phyloP scores from a whole-genome alignment of 2,113 vertebrate genomes.

The Ptychochromis oligacanthus region DNA sequence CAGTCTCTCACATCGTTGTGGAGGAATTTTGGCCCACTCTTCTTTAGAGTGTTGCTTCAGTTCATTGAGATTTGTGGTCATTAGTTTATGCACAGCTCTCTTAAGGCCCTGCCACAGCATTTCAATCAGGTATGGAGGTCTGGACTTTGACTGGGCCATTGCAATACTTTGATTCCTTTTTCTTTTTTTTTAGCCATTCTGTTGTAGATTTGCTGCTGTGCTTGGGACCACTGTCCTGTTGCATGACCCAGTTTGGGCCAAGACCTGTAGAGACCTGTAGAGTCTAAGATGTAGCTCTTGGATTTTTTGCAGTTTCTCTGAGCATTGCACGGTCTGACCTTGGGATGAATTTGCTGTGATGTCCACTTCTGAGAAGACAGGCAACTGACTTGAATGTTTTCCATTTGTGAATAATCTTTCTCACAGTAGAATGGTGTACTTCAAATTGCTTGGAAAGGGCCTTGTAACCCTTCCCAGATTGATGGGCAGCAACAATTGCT shows the following conservation, averaged over 20 bases:
- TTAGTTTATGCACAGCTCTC: no score
- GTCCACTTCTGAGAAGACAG: neutral
- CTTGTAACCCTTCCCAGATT: neutral
- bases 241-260: neutral
- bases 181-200: neutral
- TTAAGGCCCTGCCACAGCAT: neutral
- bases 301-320: neutral
- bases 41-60: no score
- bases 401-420: neutral
- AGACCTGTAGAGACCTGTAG: neutral
- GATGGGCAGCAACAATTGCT: no score
- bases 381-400: neutral
- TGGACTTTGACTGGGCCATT: neutral
- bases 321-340: rapidly evolving
- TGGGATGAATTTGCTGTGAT: neutral
- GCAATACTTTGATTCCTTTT: neutral
- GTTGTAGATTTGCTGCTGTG: neutral
- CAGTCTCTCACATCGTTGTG: no score
- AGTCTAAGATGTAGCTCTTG: neutral
- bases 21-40: no score
- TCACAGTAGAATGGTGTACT: neutral
- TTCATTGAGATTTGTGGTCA: no score
- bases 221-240: neutral
- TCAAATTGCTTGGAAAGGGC: neutral
- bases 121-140: neutral